These are phyloP conservation scores for Pachyrhynchus sulphureomaculatus DNA, from an alignment of 1,140 invertebrate species.

Conservation along the genomic window DNA sequence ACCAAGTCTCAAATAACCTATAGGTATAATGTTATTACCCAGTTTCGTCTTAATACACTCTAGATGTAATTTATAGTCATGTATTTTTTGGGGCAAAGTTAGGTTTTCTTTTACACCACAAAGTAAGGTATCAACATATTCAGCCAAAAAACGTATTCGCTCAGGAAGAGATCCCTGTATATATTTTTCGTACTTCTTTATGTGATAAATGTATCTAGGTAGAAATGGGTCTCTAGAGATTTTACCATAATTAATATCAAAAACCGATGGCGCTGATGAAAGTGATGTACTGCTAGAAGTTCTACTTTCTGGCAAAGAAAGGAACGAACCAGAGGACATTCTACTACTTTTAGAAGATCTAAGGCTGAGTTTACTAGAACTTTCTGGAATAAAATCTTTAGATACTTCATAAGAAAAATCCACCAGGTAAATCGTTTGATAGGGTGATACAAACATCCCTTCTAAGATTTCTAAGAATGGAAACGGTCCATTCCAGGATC, in stretches of 20 bases:
- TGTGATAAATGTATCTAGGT: conserved; percentile 32
- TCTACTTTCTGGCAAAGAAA: too few species aligned
- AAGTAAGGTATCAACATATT: conserved; percentile 40
- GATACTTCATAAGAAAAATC: conserved; percentile 35
- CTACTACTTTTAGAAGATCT: neutral
- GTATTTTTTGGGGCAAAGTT: conserved; percentile 34
- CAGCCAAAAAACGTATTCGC: conserved; percentile 37
- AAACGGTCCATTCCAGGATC: conserved; percentile 36
- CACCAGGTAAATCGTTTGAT: conserved; percentile 42
- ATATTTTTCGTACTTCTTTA: conserved; percentile 25
- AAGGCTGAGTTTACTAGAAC: conserved; percentile 6
- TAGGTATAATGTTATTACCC: conserved; percentile 44
- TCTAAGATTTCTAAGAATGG: conserved; percentile 43
- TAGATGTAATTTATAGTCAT: conserved; percentile 43
- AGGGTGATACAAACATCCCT: conserved; percentile 32
- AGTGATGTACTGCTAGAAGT: neutral
- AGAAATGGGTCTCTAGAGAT: conserved; percentile 43
- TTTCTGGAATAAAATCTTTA: conserved; percentile 5
- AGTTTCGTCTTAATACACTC: conserved; percentile 40
- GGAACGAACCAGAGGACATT: neutral
- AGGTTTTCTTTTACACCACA: conserved; percentile 34
- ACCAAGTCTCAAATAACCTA: conserved; percentile 43
- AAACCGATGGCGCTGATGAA: conserved; percentile 1
- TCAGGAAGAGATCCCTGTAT: conserved; percentile 17
- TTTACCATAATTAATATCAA: conserved; percentile 31